A percentile compares a stretch with the other conserved stretches of the same genome.
phyloP scores from a whole-genome alignment of 92 coral and sea anemone species.

The Palythoa grandiflora region DNA sequence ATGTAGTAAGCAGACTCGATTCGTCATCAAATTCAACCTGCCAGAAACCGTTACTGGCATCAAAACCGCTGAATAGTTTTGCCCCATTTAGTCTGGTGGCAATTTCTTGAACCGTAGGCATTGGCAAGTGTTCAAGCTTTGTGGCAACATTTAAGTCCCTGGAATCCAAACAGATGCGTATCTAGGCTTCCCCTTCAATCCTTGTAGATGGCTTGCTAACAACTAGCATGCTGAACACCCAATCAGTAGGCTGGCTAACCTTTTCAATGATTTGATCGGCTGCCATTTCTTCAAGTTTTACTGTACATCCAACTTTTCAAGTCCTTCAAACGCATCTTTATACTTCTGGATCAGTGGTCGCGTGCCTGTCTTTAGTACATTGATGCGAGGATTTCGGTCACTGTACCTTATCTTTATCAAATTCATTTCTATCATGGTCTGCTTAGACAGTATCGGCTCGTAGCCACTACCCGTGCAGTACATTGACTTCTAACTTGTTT shows the following conservation, averaged over 20 bases:
- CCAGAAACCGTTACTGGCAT: conserved; percentile 46
- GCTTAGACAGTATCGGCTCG: conserved; percentile 53
- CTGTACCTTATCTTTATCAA: conserved; percentile 57
- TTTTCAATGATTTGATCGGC: neutral
- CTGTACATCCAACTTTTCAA: no score
- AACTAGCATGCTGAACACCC: conserved; percentile 23
- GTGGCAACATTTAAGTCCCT: neutral
- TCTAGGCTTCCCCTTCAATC: neutral
- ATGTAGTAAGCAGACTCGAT: conserved; percentile 44
- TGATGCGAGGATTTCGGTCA: conserved; percentile 44
- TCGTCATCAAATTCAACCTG: conserved; percentile 41
- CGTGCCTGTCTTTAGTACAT: neutral
- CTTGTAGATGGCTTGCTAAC: neutral
- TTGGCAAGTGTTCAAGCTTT: conserved; percentile 17
- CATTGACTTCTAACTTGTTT: conserved; percentile 55
- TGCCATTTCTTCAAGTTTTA: neutral
- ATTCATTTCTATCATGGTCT: conserved; percentile 62
- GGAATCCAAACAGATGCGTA: conserved; percentile 2
- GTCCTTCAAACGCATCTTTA: no score
- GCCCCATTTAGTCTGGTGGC: conserved; percentile 2
- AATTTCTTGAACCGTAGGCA: no score
- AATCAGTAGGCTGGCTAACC: no score
- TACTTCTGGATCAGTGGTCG: no score
- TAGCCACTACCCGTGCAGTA: conserved; percentile 15
- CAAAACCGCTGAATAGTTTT: conserved; percentile 40